These are phyloP conservation scores for Drosophila mayri DNA, from an alignment of 1,140 invertebrate genomes.

Conservation along the genomic window DNA sequence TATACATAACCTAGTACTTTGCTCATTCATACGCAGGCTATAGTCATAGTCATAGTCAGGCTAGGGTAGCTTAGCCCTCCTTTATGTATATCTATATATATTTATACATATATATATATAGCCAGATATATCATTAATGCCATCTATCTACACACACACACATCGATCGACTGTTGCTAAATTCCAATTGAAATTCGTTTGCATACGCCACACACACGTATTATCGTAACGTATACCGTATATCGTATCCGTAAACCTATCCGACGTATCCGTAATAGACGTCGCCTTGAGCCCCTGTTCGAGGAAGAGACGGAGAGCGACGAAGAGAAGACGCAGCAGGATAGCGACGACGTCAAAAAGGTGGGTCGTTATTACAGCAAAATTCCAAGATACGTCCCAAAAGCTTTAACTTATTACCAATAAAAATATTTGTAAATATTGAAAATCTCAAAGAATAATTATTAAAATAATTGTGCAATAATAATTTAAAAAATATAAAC, in stretches of 20 bases:
- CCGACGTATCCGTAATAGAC: conserved; percentile 63
- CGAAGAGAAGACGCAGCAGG: conserved; percentile 84
- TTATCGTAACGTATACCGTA: conserved; percentile 62
- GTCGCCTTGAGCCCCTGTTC: conserved; percentile 89
- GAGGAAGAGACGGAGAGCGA: conserved; percentile 87
- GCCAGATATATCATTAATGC: conserved; percentile 64
- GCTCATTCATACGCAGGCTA: conserved; percentile 28
- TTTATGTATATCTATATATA: conserved; percentile 11
- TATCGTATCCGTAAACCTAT: conserved; percentile 22
- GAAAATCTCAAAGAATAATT: neutral
- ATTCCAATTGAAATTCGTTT: conserved; percentile 63
- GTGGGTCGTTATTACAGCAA: conserved; percentile 84
- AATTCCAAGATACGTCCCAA: conserved; percentile 23
- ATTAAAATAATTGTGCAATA: neutral
- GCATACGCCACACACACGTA: conserved; percentile 61
- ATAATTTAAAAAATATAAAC: neutral
- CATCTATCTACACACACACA: conserved; percentile 42
- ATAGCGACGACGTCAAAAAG: conserved; percentile 85
- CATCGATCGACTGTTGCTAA: conserved; percentile 56
- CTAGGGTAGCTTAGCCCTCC: conserved; percentile 17
- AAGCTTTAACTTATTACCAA: neutral
- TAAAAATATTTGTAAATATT: neutral
- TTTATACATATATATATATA: neutral
- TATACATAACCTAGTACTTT: conserved; percentile 21
- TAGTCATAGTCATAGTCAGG: conserved; percentile 39